These are phyloP conservation scores for Druceiella hillmani DNA, from an alignment of 2,888 invertebrate species.

Conservation along the genomic window DNA sequence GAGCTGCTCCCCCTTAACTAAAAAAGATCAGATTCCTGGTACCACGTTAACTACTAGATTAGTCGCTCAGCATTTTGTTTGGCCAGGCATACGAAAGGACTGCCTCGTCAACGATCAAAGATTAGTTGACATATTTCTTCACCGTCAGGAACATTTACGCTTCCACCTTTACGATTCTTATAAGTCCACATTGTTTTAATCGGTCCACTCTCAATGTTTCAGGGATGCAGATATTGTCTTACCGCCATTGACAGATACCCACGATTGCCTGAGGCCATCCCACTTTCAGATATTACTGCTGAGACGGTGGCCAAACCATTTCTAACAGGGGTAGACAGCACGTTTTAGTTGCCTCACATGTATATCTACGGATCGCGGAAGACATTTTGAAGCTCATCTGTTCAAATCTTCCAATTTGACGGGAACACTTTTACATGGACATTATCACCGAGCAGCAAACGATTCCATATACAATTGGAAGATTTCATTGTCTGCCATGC, in stretches of 20 bases:
- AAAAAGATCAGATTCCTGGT: too few relatives aligned
- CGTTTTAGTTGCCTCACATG: conserved; percentile 30
- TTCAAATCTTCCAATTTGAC: too few relatives aligned
- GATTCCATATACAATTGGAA: too few relatives aligned
- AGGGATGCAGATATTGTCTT: conserved; percentile 29
- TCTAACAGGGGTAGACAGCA: conserved; percentile 29
- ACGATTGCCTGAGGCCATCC: conserved; percentile 31
- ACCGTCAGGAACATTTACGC: conserved; percentile 16
- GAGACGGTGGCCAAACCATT: conserved; percentile 31
- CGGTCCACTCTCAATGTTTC: conserved; percentile 31
- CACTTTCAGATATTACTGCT: conserved; percentile 31
- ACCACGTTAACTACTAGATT: too few relatives aligned
- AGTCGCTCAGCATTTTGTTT: conserved; percentile 19
- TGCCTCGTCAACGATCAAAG: conserved; percentile 30
- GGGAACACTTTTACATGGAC: too few relatives aligned
- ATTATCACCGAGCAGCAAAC: too few relatives aligned
- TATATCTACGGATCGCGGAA: conserved; percentile 32
- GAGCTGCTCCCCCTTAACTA: too few relatives aligned
- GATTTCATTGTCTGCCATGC: too few relatives aligned
- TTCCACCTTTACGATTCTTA: conserved; percentile 27
- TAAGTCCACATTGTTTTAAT: conserved; percentile 38
- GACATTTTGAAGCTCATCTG: conserved; percentile 30
- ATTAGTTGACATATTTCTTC: conserved; percentile 25
- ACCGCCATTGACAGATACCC: conserved; percentile 30
- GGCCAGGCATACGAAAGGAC: conserved; percentile 20